Evolutionary conservation across 2,888 invertebrate species (phyloP), one percentile per base, ranked within the genome.

Genomic region (Petrophora chlorosata): DNA sequence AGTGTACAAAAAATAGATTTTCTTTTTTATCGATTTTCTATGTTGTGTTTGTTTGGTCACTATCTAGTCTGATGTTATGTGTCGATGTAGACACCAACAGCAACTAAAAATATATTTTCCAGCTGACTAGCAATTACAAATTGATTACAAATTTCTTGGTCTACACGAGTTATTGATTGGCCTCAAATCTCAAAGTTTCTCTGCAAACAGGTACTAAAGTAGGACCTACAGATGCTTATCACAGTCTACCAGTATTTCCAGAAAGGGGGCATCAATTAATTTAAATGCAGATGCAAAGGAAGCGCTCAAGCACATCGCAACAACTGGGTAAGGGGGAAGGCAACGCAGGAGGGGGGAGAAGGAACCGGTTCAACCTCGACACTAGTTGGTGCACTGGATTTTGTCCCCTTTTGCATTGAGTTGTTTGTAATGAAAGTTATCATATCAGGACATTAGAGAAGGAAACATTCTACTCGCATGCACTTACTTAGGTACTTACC

Each of bases 391-490:
- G 68, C 72, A 71, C 73, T 64, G 67, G 65, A 64, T 64, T 65
- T 59, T 85, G 82, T 78, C 80, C 83, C 70, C 80, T 73, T 84
- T 86, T 75, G 64, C 77, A 77, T 79, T 76, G 73, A 71, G 63
- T 66, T 71, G 63, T 67, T 67, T 69, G 65, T 61, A 63, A 60
- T 61, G 56, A 44, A 42, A 48, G 36, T 32, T 48, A 48, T 42
- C 30, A 42, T 25, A 41, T 32, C 41, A 34, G 45, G 36, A 36
- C 15, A 26, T 30, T 30, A 8, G n/a, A 39, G 22, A 25, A 40
- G 40, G 47, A 39, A 47, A 15, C 22, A 8, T 17, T 9, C 2
- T 33, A 15, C 35, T 19, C 3, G 13, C 30, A 36, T 29, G 30
- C 14, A n/a, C 2, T 2, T 2, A 10, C n/a, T 2, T 19, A 17